A percentile compares a stretch with the other conserved stretches of the same genome.
Evolutionary conservation across 2,888 invertebrate genomes (phyloP).

Genomic region (Catotricha subobsoleta): DNA sequence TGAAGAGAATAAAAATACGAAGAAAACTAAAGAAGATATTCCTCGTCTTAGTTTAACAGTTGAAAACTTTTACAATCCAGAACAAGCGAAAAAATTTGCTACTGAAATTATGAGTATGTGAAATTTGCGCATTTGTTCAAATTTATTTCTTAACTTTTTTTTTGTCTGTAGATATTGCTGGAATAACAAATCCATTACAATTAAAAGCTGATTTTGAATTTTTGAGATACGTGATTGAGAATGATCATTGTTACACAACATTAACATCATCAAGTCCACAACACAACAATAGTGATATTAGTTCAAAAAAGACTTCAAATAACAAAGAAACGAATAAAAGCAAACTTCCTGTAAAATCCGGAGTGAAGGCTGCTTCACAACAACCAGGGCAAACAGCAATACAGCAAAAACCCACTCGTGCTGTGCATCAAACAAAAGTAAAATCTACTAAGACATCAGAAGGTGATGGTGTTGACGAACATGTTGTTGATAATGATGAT

Average conservation of each 20-base stretch:
- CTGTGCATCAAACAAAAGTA: not conserved
- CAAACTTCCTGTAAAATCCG: too few relatives aligned
- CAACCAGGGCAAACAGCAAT: not conserved
- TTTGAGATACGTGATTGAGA: slow-evolving; percentile 35
- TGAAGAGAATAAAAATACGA: slow-evolving; percentile 22
- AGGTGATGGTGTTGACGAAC: not conserved
- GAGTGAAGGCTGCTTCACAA: not conserved
- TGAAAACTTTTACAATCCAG: slow-evolving; percentile 42
- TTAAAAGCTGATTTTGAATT: slow-evolving; percentile 25
- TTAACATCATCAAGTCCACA: slow-evolving; percentile 1
- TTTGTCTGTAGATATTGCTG: slow-evolving; percentile 20
- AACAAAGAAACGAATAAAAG: not conserved
- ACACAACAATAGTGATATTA: not conserved
- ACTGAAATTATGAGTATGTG: slow-evolving; percentile 31
- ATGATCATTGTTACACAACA: slow-evolving; percentile 69
- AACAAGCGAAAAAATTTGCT: slow-evolving; percentile 28
- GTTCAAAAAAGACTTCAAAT: not conserved
- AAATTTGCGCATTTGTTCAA: not conserved
- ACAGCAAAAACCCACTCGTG: not conserved
- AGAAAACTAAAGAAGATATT: slow-evolving; percentile 16
- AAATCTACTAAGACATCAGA: not conserved
- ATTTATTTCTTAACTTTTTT: slow-evolving; percentile 3
- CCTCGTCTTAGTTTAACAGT: slow-evolving; percentile 45
- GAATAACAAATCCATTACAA: slow-evolving; percentile 20
- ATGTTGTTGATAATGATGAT: not conserved